These are phyloP conservation scores for Delia radicum DNA, from an alignment of 1,140 invertebrate species.

Conservation along the genomic window DNA sequence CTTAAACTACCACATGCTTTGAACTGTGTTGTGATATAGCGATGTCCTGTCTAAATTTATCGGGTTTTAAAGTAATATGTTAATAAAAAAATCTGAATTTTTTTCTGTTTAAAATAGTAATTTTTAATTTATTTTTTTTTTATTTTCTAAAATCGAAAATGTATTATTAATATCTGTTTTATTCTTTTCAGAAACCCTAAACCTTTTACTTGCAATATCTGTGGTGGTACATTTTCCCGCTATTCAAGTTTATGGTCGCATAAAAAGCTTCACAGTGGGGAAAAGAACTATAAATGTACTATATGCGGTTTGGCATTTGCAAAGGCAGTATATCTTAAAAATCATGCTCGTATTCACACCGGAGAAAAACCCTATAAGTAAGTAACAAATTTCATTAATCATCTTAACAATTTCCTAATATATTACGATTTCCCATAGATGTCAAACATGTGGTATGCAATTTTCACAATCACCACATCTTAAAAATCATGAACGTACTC, in stretches of 20 bases:
- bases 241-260: constrained; percentile 85
- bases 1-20: no score
- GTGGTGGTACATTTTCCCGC: constrained; percentile 77
- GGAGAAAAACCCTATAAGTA: constrained; percentile 82
- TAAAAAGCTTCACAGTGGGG: constrained; percentile 80
- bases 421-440: constrained; percentile 55
- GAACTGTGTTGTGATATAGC: no score
- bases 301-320: constrained; percentile 92
- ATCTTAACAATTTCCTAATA: not conserved
- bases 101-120: not conserved
- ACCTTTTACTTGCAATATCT: constrained; percentile 84
- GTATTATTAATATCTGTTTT: constrained; percentile 23
- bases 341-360: constrained; percentile 82
- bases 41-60: no score
- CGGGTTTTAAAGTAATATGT: no score
- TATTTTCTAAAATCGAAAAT: constrained; percentile 24
- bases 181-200: constrained; percentile 58
- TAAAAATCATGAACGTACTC: constrained; percentile 89
- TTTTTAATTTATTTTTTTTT: constrained; percentile 9
- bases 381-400: constrained; percentile 9
- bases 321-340: constrained; percentile 87
- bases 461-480: constrained; percentile 87
- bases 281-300: constrained; percentile 89
- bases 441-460: constrained; percentile 83
- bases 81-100: no score